Evolutionary conservation across 2,113 vertebrate species (phyloP), one percentile per base, ranked within the genome.

Genomic region (Calyptommatus sinebrachiatus): DNA sequence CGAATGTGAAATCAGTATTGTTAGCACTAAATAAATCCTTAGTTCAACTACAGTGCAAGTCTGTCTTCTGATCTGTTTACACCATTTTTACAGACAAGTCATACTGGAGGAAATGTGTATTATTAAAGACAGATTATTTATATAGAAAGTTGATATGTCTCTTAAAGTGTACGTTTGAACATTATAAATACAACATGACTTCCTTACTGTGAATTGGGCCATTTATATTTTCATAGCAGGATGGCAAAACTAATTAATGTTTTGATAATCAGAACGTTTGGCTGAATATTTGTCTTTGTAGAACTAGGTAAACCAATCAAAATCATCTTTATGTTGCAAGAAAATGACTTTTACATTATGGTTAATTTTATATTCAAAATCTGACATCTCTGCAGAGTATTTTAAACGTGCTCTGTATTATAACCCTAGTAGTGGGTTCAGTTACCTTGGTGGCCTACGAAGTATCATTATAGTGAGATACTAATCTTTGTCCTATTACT

Each of bases 401-500:
- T 31, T 84, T 6, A 69, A 45, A 83, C 76, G 0, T 41, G 20
- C 63, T 20, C 22, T 0, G 0, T 24, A 0, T 74, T 28, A 0
- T 11, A 28, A 0, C 9, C 31, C n/a, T 50, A 7, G 65, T 77
- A 4, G 28, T 22, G 50, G 72, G 5, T 63, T 67, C n/a, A 28
- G 12, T 66, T 6, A 14, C 61, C 29, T 26, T 46, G 8, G 21
- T 46, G 14, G n/a, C 48, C 6, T 21, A 8, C 60, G 76, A 80
- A 79, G 31, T 21, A 0, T 21, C 73, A 35, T 29, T 41, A 1
- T 24, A 26, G 1, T 72, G 41, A 73, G 24, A 46, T 28, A 81
- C 83, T 72, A 14, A 71, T 18, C 0, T 82, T 82, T 88, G 78
- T 77, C 53, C 84, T 80, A 82, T 88, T 62, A 76, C 90, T 93